Evolutionary conservation across 1,140 invertebrate species (phyloP), one percentile per base, ranked within the genome.

Genomic region (Tyrophagus putrescentiae): DNA sequence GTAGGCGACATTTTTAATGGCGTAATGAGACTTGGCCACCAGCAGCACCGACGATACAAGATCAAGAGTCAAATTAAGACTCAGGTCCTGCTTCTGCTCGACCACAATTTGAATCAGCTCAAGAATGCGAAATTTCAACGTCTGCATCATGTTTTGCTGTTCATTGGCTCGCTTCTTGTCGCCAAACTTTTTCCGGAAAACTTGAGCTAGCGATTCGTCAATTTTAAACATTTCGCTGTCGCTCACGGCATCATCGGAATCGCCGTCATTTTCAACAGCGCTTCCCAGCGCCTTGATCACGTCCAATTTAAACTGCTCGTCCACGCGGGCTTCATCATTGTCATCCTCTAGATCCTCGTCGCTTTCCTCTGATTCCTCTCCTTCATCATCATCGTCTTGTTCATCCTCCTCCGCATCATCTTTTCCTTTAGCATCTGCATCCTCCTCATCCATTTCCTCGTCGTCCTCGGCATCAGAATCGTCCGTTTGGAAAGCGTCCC

Each of bases 171-270:
- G 36, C 32, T 61, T 61, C 33, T 61, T 61, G 18, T 60, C 28
- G n/a, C 60, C 39, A 52, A 57, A 62, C 53, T 62, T 62, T 13
- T 21, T 54, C 27, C 23, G 6, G 21, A 62, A 62, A 60, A 62
- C 59, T 25, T 62, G 32, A 42, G 60, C 61, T 18, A 62, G 32
- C 3, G 60, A 9, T 9, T 62, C 60, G 18, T 62, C 60, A 57
- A 62, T 57, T 29, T 62, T 36, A 39, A 62, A 62, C 60, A 62
- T 62, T 62, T 60, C 60, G 13, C 11, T 21, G 53, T 62, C 60
- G 28, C 45, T 62, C 1, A 62, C 1, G 27, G 39, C 59, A 13
- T 50, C 60, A 3, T 62, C 60, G 2, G 23, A 27, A 23, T 61
- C 60, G 7, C 45, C 60, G 54, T 53, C 29, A 48, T 58, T 7